phyloP scores from a whole-genome alignment of 64 coral and sea anemone genomes.

The Stichodactyla helianthus region DNA sequence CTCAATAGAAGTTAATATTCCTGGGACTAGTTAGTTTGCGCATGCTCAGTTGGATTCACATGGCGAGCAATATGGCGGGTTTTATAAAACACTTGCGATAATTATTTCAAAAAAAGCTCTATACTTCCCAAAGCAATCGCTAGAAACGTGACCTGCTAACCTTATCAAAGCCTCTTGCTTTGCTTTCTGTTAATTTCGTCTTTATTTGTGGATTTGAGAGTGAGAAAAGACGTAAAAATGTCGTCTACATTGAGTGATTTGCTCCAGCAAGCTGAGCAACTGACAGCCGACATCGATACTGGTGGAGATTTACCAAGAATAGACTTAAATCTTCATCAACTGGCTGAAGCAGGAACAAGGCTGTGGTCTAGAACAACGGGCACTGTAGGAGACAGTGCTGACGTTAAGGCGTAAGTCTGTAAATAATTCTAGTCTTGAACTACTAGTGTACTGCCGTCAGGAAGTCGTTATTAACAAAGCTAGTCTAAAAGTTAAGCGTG shows the following conservation, averaged over 20 bases:
- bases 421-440: neutral
- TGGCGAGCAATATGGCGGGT: conserved; percentile 68
- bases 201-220: neutral
- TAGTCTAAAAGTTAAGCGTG: too few relatives aligned
- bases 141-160: neutral
- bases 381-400: conserved; percentile 71
- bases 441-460: too few relatives aligned
- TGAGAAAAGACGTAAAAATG: conserved; percentile 30
- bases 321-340: conserved; percentile 90
- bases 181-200: neutral
- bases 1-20: neutral
- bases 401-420: conserved; percentile 92
- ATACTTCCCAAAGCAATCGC: neutral
- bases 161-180: neutral
- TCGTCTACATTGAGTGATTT: conserved; percentile 91
- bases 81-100: conserved; percentile 49
- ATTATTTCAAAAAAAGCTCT: neutral
- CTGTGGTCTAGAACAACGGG: conserved; percentile 78
- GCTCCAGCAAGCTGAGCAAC: conserved; percentile 89
- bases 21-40: neutral
- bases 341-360: conserved; percentile 86
- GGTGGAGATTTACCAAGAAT: conserved; percentile 89
- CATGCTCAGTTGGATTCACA: conserved; percentile 28
- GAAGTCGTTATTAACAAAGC: too few relatives aligned
- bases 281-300: conserved; percentile 96